A percentile compares a stretch with the other conserved stretches of the same genome.
Conservation (phyloP, 2,797 vertebrate genomes). For the Poecilia gillii region DNA sequence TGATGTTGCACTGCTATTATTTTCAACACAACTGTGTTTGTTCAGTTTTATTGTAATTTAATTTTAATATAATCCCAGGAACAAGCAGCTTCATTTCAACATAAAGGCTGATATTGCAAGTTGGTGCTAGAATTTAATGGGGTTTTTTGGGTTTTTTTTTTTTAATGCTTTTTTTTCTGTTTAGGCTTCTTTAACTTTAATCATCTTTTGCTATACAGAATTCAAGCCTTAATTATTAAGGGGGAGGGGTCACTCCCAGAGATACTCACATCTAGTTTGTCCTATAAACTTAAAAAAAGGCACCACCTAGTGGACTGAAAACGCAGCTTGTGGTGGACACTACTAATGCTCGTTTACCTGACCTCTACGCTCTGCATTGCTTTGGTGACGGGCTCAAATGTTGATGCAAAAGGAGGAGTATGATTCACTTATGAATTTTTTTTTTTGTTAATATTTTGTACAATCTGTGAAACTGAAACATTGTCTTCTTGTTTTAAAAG, state of each 20-base stretch:
- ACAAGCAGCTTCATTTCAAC: conserved; percentile 20
- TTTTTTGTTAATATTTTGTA: conserved; percentile 79
- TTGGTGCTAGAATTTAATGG: conserved; percentile 57
- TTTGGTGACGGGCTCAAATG: conserved; percentile 69
- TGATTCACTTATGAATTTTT: conserved; percentile 60
- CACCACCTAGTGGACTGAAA: conserved; percentile 3
- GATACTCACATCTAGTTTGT: conserved; percentile 23
- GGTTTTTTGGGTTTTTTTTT: conserved; percentile 37
- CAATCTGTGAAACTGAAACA: conserved; percentile 78
- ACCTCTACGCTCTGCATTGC: conserved; percentile 41
- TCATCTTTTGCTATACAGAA: conserved; percentile 48
- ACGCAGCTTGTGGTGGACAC: conserved; percentile 35
- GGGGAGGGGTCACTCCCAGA: background rate
- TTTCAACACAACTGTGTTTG: conserved; percentile 2
- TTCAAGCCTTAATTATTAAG: conserved; percentile 63
- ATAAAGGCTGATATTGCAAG: conserved; percentile 35
- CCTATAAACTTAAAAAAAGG: conserved; percentile 19
- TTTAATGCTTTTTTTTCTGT: conserved; percentile 32
- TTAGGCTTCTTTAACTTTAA: conserved; percentile 35
- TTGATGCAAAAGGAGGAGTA: conserved; percentile 60
- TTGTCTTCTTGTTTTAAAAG: conserved; percentile 78
- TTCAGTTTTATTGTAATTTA: conserved; percentile 18
- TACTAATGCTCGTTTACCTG: conserved; percentile 64
- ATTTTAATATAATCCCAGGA: conserved; percentile 23
- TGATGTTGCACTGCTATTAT: background rate